Percentiles rank a stretch among this genome's conserved stretches.
These are phyloP conservation scores for Fragum whitleyi DNA, from an alignment of 2,888 invertebrate species.

Conservation along the genomic window DNA sequence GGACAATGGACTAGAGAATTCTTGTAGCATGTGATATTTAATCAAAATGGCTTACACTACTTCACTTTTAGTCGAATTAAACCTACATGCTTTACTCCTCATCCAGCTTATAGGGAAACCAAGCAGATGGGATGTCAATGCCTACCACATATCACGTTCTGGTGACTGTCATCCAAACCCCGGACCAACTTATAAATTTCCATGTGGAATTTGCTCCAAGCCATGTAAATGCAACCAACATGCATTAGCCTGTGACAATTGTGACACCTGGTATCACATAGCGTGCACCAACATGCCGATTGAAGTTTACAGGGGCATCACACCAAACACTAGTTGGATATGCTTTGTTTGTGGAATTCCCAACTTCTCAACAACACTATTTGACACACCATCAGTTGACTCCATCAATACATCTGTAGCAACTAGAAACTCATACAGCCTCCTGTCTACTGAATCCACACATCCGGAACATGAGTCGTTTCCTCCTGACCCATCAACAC, in stretches of 20 bases:
- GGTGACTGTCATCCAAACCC: constrained; percentile 46
- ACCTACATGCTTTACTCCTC: neutral
- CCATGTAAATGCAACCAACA: constrained; percentile 39
- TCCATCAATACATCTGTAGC: constrained; percentile 16
- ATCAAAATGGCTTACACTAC: neutral
- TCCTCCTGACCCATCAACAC: neutral
- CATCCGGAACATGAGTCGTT: no score
- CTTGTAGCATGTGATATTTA: no score
- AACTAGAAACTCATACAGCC: constrained; percentile 27
- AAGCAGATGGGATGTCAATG: neutral
- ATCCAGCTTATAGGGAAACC: no score
- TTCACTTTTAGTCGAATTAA: neutral
- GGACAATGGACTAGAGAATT: neutral
- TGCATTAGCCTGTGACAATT: constrained; percentile 27
- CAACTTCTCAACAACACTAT: no score
- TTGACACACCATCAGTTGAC: constrained; percentile 22
- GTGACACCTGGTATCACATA: constrained; percentile 37
- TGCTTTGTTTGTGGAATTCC: no score
- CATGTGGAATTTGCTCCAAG: constrained; percentile 38
- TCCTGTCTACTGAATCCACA: constrained; percentile 13
- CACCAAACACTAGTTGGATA: constrained; percentile 29
- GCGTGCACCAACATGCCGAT: constrained; percentile 32
- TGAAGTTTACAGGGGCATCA: neutral
- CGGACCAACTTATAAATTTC: constrained; percentile 37
- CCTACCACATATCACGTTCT: constrained; percentile 3